A percentile compares a stretch with the other conserved stretches of the same genome.
These are phyloP conservation scores for Nothobranchius furzeri DNA, from an alignment of 2,113 vertebrate species.

Conservation along the genomic window DNA sequence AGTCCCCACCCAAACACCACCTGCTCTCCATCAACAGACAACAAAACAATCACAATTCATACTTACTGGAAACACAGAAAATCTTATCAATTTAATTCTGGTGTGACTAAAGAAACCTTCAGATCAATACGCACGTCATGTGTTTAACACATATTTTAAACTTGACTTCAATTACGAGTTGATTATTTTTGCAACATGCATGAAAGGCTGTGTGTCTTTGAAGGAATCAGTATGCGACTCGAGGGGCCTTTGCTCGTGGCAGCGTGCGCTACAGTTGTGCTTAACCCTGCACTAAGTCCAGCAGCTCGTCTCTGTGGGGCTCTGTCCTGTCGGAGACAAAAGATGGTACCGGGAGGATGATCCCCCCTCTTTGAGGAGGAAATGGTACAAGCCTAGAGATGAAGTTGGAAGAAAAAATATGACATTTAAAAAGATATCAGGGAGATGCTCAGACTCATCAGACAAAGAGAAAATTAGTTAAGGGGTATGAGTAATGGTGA, in stretches of 20 bases:
- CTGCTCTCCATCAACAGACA: constrained; percentile 25
- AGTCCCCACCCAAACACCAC: constrained; percentile 50
- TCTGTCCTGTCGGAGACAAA: neutral
- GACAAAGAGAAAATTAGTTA: constrained; percentile 73
- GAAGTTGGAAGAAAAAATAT: neutral
- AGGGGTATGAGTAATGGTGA: constrained; percentile 53
- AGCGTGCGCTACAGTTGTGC: constrained; percentile 16
- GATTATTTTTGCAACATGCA: no score
- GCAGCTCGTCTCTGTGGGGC: constrained; percentile 4
- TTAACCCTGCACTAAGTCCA: constrained; percentile 3
- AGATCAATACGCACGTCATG: neutral
- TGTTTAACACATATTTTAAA: no score
- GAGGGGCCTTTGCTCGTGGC: constrained; percentile 30
- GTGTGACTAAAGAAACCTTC: neutral
- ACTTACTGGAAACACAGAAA: neutral
- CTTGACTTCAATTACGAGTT: no score
- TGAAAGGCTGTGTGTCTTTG: no score
- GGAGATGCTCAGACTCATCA: constrained; percentile 45
- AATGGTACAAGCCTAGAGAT: neutral
- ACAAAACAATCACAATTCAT: constrained; percentile 7
- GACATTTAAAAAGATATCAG: neutral
- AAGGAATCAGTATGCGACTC: constrained; percentile 21
- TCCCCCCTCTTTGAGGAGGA: neutral
- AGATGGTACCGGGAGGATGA: constrained; percentile 14
- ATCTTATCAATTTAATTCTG: neutral